phyloP scores from a whole-genome alignment of 2,888 invertebrate genomes.

The Dryobota labecula region DNA sequence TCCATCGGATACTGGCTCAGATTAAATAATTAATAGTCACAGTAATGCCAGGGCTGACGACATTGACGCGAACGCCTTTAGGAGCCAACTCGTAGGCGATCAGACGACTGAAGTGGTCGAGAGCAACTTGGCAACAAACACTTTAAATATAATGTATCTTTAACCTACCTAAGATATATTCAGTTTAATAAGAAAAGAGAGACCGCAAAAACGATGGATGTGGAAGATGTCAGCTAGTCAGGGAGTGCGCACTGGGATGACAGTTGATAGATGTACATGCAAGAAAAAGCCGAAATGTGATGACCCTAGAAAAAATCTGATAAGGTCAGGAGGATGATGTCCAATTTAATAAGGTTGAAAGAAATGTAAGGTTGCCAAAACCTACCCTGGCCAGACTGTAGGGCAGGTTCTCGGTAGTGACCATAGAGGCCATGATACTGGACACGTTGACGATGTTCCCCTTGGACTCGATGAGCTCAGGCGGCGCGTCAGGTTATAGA shows the following conservation, averaged over 20 bases:
- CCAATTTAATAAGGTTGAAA: not conserved
- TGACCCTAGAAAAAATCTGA: no score
- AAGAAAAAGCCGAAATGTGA: not conserved
- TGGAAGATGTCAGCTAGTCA: not conserved
- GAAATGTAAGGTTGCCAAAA: not conserved
- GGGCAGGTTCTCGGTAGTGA: constrained; percentile 95
- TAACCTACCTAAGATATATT: not conserved
- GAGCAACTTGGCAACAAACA: constrained; percentile 67
- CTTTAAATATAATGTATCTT: not conserved
- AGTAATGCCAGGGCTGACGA: constrained; percentile 94
- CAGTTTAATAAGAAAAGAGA: not conserved
- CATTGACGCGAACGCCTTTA: constrained; percentile 92
- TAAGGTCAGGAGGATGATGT: not conserved
- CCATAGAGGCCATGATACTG: constrained; percentile 91
- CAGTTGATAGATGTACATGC: not conserved
- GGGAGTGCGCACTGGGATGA: not conserved
- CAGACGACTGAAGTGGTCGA: constrained; percentile 86
- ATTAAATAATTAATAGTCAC: constrained; percentile 78
- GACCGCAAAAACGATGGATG: no score
- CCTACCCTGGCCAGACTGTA: constrained; percentile 96
- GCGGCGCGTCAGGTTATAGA: constrained; percentile 91
- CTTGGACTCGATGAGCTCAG: constrained; percentile 91
- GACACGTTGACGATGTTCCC: constrained; percentile 94
- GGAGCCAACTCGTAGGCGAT: constrained; percentile 92
- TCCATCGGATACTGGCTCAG: not conserved